Evolutionary conservation across 2,113 vertebrate genomes (phyloP), one percentile per base, ranked within the genome.

Genomic region (Gymnobelideus leadbeateri): DNA sequence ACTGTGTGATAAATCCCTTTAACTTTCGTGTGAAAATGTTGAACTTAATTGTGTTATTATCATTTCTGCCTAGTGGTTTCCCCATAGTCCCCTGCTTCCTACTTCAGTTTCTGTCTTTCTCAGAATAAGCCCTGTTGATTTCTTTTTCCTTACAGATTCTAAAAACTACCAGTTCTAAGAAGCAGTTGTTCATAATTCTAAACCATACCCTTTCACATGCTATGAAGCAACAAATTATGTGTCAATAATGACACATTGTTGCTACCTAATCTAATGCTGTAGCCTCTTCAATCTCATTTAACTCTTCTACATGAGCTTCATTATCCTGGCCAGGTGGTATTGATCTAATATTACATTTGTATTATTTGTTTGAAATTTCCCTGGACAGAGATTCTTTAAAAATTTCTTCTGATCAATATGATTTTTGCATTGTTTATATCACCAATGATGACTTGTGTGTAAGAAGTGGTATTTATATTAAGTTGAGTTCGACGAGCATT

Each of bases 251-350:
- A 94, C 54, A 43, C 8, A 31, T 61, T 31, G 46, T 93, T 93
- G 55, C 51, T 93, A 89, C 89, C 43, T 96, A 49, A 93, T 0
- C 28, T 92, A 54, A 77, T 92, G 61, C 52, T 89, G 57, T 52
- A 93, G 89, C 84, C 50, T 92, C 61, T 90, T 92, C 31, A 84
- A 0, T 91, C 1, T 14, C 25, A 43, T 46, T 0, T 92, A 92
- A 47, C 10, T 94, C 89, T 91, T 51, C 43, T 43, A 37, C 24
- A 92, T 91, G 24, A 52, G 28, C 93, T 50, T 14, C 47, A 92
- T 96, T 54, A 91, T 89, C 46, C 4, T 89, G 47, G 51, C 10
- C 52, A 92, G 8, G 23, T 89, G 25, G 92, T 51, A 94, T 91
- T 94, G 51, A 3, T 89, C 53, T 94, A 92, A 46, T 93, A 93